Evolutionary conservation across 2,113 vertebrate genomes (phyloP).

Genomic region (Dissostichus mawsoni): DNA sequence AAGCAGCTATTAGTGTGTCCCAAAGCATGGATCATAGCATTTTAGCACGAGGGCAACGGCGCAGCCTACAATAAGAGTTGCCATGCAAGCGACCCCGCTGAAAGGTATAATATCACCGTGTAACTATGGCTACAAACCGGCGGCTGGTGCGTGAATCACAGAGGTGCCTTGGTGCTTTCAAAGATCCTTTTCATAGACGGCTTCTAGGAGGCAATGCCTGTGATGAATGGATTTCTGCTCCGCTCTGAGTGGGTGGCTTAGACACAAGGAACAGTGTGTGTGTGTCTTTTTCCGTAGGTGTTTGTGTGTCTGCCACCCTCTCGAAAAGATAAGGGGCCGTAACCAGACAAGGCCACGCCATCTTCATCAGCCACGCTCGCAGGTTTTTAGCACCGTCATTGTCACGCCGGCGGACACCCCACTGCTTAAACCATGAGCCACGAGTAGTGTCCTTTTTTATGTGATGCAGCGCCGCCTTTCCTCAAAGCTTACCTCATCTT

Average conservation of each 20-base stretch:
- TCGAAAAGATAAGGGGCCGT: conserved; percentile 45
- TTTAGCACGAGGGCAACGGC: conserved; percentile 28
- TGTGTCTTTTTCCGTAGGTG: conserved; percentile 27
- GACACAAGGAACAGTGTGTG: conserved; percentile 55
- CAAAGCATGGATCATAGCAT: conserved; percentile 37
- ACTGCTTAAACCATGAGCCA: conserved; percentile 12
- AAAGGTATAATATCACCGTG: conserved; percentile 67
- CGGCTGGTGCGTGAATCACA: conserved; percentile 46
- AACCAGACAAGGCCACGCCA: conserved; percentile 38
- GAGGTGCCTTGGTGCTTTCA: conserved; percentile 61
- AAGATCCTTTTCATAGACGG: conserved; percentile 70
- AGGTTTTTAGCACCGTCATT: conserved; percentile 39
- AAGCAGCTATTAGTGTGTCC: conserved; percentile 51
- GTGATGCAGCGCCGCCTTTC: conserved; percentile 42
- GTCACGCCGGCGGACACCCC: conserved; percentile 12
- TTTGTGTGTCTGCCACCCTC: conserved; percentile 42
- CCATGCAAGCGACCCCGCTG: conserved; percentile 44
- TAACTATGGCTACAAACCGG: conserved; percentile 60
- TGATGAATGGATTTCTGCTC: conserved; percentile 67
- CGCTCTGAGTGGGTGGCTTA: conserved; percentile 64
- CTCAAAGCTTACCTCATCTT: conserved; percentile 61
- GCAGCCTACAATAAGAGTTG: conserved; percentile 49
- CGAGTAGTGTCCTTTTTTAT: not conserved
- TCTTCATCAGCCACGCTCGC: conserved; percentile 30
- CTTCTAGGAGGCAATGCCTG: conserved; percentile 55